A percentile compares a stretch with the other conserved stretches of the same genome.
Conservation (phyloP, 2,888 invertebrate species). For the Nesidiocoris tenuis region DNA sequence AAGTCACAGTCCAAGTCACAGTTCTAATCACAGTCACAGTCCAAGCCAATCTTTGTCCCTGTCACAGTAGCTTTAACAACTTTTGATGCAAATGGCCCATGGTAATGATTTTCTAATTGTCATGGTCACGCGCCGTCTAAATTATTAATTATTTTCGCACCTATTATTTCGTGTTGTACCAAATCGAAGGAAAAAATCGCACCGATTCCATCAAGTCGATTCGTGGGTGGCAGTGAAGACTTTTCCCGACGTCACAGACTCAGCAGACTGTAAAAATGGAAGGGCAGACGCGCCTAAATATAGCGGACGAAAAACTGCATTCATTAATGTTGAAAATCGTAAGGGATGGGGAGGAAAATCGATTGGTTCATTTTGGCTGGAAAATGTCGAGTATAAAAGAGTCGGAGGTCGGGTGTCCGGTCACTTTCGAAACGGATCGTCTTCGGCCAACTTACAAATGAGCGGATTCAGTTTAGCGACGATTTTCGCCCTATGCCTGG, state of each 20-base stretch:
- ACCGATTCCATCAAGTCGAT: not conserved
- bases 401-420: not conserved
- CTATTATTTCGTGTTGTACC: no score
- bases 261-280: slow-evolving; percentile 12
- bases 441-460: not conserved
- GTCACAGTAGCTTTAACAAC: no score
- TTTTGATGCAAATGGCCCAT: no score
- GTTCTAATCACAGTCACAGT: no score
- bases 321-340: slow-evolving; percentile 10
- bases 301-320: slow-evolving; percentile 16
- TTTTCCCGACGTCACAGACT: not conserved
- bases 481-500: not conserved
- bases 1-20: no score
- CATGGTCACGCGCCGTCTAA: no score
- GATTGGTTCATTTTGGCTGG: not conserved
- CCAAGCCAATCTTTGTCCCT: no score
- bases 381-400: slow-evolving; percentile 9
- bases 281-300: not conserved
- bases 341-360: not conserved
- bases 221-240: not conserved
- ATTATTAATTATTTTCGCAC: no score
- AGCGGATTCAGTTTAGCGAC: not conserved
- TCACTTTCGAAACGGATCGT: slow-evolving; percentile 11
- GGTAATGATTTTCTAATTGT: no score
- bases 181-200: no score